Conservation (phyloP, 2,888 invertebrate species). For the Drosophila tanythrix region DNA sequence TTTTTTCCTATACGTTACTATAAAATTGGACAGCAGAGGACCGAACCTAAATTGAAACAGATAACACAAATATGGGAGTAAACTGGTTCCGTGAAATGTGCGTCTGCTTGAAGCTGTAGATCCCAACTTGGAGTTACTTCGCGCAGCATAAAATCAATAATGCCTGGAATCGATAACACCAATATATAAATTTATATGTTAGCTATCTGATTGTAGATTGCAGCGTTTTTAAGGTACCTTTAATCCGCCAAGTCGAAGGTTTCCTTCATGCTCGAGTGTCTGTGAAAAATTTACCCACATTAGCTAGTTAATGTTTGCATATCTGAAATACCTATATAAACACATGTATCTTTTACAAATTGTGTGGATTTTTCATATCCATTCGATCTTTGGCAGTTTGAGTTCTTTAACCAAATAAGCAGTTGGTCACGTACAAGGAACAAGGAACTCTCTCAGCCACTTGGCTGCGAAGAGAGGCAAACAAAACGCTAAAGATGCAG, state of each 20-base stretch:
- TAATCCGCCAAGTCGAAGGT: not conserved
- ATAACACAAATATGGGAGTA: not conserved
- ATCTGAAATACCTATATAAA: not conserved
- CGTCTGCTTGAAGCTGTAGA: not conserved
- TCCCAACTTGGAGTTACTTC: not conserved
- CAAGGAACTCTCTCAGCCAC: conserved; percentile 24
- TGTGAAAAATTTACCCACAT: not conserved
- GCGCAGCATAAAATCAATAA: not conserved
- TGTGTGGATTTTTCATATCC: conserved; percentile 10
- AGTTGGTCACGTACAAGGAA: conserved; percentile 56
- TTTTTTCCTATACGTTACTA: not conserved
- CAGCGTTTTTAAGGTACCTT: not conserved
- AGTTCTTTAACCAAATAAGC: conserved; percentile 56
- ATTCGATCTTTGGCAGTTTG: conserved; percentile 37
- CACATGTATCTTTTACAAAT: conserved; percentile 11
- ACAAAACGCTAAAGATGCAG: conserved; percentile 55
- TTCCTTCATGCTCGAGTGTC: not conserved
- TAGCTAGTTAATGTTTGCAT: not conserved
- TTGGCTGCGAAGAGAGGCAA: conserved; percentile 29
- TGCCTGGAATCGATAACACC: not conserved
- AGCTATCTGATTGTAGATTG: not conserved
- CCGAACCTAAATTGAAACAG: not conserved
- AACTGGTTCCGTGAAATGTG: not conserved
- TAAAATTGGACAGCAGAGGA: not conserved
- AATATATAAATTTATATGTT: not conserved